Evolutionary conservation across 2,797 vertebrate species (phyloP).

Genomic region (Syndactyla subalaris): DNA sequence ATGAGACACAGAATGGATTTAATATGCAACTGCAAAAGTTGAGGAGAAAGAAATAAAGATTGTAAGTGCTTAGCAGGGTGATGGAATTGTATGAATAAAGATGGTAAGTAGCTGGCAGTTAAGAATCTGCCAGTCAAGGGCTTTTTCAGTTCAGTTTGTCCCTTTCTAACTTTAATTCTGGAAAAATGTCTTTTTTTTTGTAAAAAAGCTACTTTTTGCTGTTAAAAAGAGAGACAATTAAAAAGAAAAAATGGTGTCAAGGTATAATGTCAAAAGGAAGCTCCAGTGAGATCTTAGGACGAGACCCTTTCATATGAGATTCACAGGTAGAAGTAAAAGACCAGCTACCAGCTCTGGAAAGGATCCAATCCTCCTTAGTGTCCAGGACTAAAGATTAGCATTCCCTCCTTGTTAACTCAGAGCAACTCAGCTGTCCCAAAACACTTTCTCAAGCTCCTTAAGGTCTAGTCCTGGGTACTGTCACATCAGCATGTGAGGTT

Average conservation of each 20-base stretch:
- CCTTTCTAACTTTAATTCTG: neutral
- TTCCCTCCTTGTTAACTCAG: fast-evolving
- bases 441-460: neutral
- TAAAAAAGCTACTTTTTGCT: neutral
- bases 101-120: neutral
- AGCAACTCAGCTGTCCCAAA: neutral
- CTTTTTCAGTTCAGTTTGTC: neutral
- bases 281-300: neutral
- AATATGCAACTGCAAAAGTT: neutral
- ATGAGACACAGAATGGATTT: neutral
- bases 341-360: neutral
- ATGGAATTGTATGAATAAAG: neutral
- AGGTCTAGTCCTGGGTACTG: neutral
- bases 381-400: neutral
- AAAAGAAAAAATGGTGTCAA: neutral
- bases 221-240: neutral
- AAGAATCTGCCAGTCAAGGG: neutral
- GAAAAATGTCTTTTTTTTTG: neutral
- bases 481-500: neutral
- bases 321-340: neutral
- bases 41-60: neutral
- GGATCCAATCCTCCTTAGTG: neutral
- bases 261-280: neutral
- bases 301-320: neutral
- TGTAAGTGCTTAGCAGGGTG: neutral